Percentiles rank a stretch among this genome's conserved stretches.
Conservation (phyloP, 2,797 vertebrate species). For the Siniperca obscura region DNA sequence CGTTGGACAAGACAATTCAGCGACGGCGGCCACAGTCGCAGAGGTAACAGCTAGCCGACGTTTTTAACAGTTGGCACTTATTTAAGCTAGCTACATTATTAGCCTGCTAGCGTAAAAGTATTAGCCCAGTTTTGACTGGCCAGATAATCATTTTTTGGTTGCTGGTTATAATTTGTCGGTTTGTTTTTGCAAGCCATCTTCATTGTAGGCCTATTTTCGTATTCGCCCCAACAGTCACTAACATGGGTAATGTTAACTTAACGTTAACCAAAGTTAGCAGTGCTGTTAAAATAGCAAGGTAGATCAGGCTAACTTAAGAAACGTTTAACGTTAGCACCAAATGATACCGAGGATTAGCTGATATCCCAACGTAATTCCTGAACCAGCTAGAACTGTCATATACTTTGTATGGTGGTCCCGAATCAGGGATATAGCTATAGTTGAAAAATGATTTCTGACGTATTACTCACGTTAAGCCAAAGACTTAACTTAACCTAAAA, state of each 20-base stretch:
- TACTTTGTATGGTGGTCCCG: not conserved
- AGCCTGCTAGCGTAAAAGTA: not conserved
- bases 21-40: slow-evolving; percentile 36
- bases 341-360: not conserved
- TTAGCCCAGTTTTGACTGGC: not conserved
- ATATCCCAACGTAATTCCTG: not conserved
- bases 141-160: not conserved
- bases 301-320: not conserved
- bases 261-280: not conserved
- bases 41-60: slow-evolving; percentile 56
- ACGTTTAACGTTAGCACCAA: not conserved
- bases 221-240: not conserved
- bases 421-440: no score
- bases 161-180: no score
- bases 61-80: not conserved
- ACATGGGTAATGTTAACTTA: not conserved
- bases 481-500: not conserved
- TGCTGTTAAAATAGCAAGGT: not conserved
- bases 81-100: not conserved
- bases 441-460: not conserved
- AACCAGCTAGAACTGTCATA: not conserved
- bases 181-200: not conserved
- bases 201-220: not conserved
- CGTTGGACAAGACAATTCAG: slow-evolving; percentile 40
- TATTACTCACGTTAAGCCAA: not conserved